A percentile compares a stretch with the other conserved stretches of the same genome.
phyloP scores from a whole-genome alignment of 1,140 invertebrate genomes.

The Holotrichia oblita region DNA sequence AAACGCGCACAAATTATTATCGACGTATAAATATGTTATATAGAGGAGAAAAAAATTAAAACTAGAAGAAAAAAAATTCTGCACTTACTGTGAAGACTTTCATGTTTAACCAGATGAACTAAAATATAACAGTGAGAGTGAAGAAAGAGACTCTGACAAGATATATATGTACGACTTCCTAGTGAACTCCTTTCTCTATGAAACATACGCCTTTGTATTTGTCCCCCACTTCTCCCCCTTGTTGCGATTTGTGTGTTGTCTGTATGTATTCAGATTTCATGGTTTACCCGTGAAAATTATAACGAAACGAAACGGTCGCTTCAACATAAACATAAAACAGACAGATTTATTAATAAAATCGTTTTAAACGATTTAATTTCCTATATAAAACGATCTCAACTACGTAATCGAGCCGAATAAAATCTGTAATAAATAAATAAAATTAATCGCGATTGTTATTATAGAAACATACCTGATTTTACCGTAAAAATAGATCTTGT shows the following conservation, averaged over 20 bases:
- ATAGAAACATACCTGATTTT: background rate
- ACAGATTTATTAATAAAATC: too few species aligned
- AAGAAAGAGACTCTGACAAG: conserved; percentile 46
- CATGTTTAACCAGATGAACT: conserved; percentile 48
- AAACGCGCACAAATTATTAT: background rate
- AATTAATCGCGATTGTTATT: background rate
- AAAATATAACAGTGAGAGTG: conserved; percentile 50
- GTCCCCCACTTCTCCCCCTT: conserved; percentile 22
- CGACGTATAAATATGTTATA: too few species aligned
- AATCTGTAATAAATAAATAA: background rate
- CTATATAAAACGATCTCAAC: background rate
- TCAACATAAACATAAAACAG: too few species aligned
- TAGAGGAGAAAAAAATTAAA: conserved; percentile 3
- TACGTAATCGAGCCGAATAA: background rate
- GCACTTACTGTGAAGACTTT: conserved; percentile 49
- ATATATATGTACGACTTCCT: conserved; percentile 53
- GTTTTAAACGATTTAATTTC: too few species aligned
- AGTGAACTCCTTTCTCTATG: conserved; percentile 56
- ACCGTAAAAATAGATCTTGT: background rate
- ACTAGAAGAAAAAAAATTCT: background rate
- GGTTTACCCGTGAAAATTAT: background rate
- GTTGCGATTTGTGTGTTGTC: too few species aligned
- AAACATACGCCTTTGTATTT: conserved; percentile 46
- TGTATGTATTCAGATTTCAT: conserved; percentile 37
- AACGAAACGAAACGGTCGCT: background rate